Base-by-base conservation (phyloP, 64 coral and sea anemone species). In the Catalaphyllia jardinei region DNA sequence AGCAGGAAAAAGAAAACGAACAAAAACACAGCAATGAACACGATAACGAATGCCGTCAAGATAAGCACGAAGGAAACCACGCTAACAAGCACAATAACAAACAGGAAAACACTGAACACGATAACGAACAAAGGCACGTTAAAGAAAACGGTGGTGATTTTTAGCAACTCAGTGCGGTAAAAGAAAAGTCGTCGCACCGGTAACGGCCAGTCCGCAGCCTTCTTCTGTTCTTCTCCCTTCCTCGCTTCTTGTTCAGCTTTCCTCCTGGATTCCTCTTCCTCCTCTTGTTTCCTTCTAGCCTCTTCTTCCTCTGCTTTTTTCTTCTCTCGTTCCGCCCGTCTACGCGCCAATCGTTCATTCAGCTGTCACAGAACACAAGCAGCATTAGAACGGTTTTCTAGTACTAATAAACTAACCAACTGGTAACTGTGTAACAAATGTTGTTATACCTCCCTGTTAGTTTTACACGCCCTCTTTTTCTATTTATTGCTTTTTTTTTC, bases 301-400 rank as follows among this genome's bases (percentile, higher is more conserved):
- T 79, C 78, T 67, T 98, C 93, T 75, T 98, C 96, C 55, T 98
- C 90, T 10, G 87, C 93, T 86, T 91, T 98, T 10, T 83, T 88
- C 62, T 75, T 92, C 19, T 94, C 86, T 24, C 96, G 80, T 35
- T 98, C 96, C 38, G 77, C 86, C 18, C 96, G 91, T 39, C 96
- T 91, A 11, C 87, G 91, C 3, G 96, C 96, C 22, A 98, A 86
- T 29, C 96, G 91, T 33, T 98, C 96, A 18, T 98, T 90, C 17
- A 98, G 93, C 96, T 98, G 72, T 54, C 24, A 59, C 19, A 61
- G 69, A 54, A 57, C 10, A 57, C 54, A 57, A 57, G 50, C 51
- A 29, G 30, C 57, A 62, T 18, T 50, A 73, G 16, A 76, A 17
- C 14, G 29, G 17, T 33, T 57, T 15, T 57, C 15, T 16, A 57